Conservation (phyloP, 2,113 vertebrate genomes). For the Dicentrarchus labrax region DNA sequence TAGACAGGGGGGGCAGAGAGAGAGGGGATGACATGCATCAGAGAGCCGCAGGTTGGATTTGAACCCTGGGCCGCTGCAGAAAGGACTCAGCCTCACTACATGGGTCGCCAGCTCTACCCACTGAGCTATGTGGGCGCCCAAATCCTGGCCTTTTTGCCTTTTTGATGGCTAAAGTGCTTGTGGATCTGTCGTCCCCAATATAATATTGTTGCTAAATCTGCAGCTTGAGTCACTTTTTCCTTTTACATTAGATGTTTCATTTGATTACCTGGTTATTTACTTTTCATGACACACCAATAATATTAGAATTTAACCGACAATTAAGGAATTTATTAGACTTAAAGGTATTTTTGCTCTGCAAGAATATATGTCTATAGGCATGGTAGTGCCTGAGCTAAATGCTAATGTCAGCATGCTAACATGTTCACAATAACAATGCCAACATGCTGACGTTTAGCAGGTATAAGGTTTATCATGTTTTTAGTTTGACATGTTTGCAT, state of each 20-base stretch:
- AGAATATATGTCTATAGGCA: background rate
- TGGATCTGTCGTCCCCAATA: background rate
- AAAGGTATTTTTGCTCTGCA: background rate
- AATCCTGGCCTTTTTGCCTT: background rate
- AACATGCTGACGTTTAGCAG: background rate
- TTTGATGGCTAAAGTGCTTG: constrained; percentile 9
- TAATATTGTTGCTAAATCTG: constrained; percentile 6
- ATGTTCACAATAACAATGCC: background rate
- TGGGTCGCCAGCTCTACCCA: too few species aligned
- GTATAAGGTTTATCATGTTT: background rate
- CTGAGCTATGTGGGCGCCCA: too few species aligned
- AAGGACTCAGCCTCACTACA: too few species aligned
- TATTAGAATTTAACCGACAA: background rate
- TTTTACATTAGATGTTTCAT: constrained; percentile 28
- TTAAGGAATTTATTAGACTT: background rate
- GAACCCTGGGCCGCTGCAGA: too few species aligned
- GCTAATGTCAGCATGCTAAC: background rate
- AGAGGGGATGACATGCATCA: too few species aligned
- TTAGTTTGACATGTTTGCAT: background rate
- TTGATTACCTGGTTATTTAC: constrained; percentile 22
- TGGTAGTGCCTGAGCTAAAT: background rate
- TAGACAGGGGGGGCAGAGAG: too few species aligned
- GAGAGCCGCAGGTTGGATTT: too few species aligned
- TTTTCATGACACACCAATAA: background rate
- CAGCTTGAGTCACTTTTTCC: background rate